Conservation (phyloP, 2,797 vertebrate genomes). For the Brotula barbata region DNA sequence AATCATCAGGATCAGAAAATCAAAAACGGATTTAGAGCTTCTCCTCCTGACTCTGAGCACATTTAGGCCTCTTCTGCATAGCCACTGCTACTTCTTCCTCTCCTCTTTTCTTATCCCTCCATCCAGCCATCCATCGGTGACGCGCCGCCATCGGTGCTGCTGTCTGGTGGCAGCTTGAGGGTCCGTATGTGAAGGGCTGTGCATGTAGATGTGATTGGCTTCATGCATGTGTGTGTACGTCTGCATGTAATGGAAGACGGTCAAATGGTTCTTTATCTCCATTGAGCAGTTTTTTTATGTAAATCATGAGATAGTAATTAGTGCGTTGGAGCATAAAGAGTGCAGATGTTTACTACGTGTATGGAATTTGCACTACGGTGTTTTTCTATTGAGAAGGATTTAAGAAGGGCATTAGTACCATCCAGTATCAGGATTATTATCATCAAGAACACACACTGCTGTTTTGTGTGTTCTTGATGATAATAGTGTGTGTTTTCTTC, state of each 20-base stretch:
- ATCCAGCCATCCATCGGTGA: slow-evolving; percentile 25
- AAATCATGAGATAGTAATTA: slow-evolving; percentile 55
- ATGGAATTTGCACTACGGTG: slow-evolving; percentile 1
- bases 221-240: slow-evolving; percentile 13
- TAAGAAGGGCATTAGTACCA: background rate
- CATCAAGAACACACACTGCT: no score
- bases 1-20: slow-evolving; percentile 31
- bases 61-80: slow-evolving; percentile 21
- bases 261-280: slow-evolving; percentile 46
- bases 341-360: slow-evolving; percentile 31
- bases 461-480: no score
- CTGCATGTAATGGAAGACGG: slow-evolving; percentile 3
- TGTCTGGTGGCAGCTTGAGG: slow-evolving; percentile 31
- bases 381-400: slow-evolving; percentile 15
- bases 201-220: slow-evolving; percentile 50
- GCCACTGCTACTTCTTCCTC: slow-evolving; percentile 2
- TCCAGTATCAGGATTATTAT: no score
- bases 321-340: slow-evolving; percentile 27
- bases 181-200: slow-evolving; percentile 26
- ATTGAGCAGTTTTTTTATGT: slow-evolving; percentile 44
- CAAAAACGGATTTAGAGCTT: slow-evolving; percentile 10
- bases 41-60: slow-evolving; percentile 13
- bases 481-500: background rate
- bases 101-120: slow-evolving; percentile 4
- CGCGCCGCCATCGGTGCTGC: slow-evolving; percentile 34